Base-by-base conservation (phyloP, 2,113 vertebrate genomes). In the Rhea pennata region DNA sequence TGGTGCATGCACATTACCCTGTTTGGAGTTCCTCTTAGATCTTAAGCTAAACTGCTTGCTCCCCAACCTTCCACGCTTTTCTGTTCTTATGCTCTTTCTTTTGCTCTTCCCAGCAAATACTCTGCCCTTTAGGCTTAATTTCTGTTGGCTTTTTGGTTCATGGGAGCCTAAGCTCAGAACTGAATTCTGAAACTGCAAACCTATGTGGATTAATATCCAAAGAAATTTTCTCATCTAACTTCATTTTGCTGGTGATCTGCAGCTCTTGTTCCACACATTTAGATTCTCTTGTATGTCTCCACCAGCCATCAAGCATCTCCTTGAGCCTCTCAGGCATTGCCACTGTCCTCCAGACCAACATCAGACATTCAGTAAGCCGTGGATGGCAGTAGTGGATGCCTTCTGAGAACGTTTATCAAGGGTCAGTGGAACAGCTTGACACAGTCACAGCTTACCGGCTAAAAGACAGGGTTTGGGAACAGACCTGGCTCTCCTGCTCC, bases 371-470 rank as follows among this genome's bases (percentile, higher is more conserved):
- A 84, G 16, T 39, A 65, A 59, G 48, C 39, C 42, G 33, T 0
- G 4, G 22, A 61, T 53, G 44, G 48, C 3, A 0, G 14, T 15
- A 21, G 29, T 65, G 58, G 65, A 59, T 62, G 53, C 5, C 93
- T 89, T 86, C 50, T 56, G 42, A 81, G n/a, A 36, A 27, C 44
- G 42, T 81, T 27, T 54, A 12, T 4, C 22, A 58, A 81, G 39
- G 48, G 7, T 84, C 31, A 33, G 8, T 15, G 65, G 39, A 89
- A 21, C 53, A 89, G 31, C 20, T 87, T 58, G 84, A 71, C 13
- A 54, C 5, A 83, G 64, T 50, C 36, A 64, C 0, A 0, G 5
- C n/a, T 72, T 79, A 19, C 31, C 87, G 56, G 42, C 33, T 81
- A 31, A 65, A 87, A 81, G 26, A 36, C 19, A 77, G 33, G 19